Evolutionary conservation across 2,888 invertebrate species (phyloP), one percentile per base, ranked within the genome.

Genomic region (Iphiclides podalirius): DNA sequence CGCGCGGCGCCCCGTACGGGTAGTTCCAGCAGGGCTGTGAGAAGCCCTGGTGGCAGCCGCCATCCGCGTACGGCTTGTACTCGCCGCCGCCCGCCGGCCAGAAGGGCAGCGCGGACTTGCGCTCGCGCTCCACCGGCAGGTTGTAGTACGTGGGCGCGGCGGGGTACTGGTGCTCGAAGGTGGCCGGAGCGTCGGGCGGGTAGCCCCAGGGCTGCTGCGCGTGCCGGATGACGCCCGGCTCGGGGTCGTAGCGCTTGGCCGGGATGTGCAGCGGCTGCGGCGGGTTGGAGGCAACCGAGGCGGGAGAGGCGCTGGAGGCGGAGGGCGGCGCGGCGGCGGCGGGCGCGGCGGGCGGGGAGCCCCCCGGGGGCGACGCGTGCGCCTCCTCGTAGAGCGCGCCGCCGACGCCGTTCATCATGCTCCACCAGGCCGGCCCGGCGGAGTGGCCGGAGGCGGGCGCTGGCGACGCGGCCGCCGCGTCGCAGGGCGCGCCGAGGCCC

Each of bases 181-280:
- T 90, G 11, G 90, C 90, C 23, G 93, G 89, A 39, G 91, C 92
- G 70, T 92, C 91, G 0, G 93, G 93, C 20, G 93, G 93, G 77
- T 94, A 94, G 67, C 92, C 93, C 94, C 94, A 94, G 53, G 92
- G 90, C 61, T 90, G 92, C 61, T 93, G 93, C 64, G 94, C 92
- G 85, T 94, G 94, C 60, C 94, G 89, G 69, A 94, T 94, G 68
- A 95, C 95, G 37, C 94, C 93, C 43, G 92, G 91, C 69, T 91
- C 91, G 52, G 90, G 90, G 59, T 90, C 89, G 73, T 90, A 93
- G 63, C 96, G 91, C 85, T 96, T 96, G 70, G 96, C 96, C 60
- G 96, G 96, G 85, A 96, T 96, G 90, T 96, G 96, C 57, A 96
- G 90, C 57, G 95, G 95, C 70, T 93, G 93, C 53, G 93, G 92